phyloP scores from a whole-genome alignment of 2,888 invertebrate species.

The Leucophora obtusa region DNA sequence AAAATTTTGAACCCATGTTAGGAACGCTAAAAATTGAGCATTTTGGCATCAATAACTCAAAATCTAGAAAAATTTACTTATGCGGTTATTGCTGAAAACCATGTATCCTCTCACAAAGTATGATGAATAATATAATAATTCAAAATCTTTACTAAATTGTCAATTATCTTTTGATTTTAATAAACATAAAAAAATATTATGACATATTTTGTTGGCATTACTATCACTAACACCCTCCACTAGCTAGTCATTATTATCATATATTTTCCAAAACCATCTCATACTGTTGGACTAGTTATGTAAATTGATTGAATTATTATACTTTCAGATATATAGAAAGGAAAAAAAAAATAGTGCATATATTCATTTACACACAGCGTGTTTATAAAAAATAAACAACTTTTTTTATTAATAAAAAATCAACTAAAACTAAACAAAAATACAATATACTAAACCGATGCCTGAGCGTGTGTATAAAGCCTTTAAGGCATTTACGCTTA shows the following conservation, averaged over 20 bases:
- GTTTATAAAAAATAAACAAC: constrained; percentile 44
- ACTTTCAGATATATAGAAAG: constrained; percentile 21
- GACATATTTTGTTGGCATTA: neutral
- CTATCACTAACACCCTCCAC: constrained; percentile 4
- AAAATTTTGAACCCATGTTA: too few species aligned
- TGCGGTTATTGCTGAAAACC: too few species aligned
- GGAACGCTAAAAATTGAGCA: too few species aligned
- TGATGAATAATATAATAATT: too few species aligned
- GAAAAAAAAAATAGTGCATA: constrained; percentile 34
- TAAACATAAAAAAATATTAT: neutral
- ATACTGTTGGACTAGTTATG: constrained; percentile 67
- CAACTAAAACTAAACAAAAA: constrained; percentile 6
- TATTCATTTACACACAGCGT: constrained; percentile 30
- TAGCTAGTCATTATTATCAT: neutral
- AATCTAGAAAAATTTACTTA: too few species aligned
- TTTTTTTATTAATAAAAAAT: constrained; percentile 22
- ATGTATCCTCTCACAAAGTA: too few species aligned
- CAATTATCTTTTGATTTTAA: neutral
- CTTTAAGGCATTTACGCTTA: constrained; percentile 62
- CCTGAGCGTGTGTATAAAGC: constrained; percentile 62
- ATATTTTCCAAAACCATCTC: neutral
- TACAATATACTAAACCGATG: constrained; percentile 9
- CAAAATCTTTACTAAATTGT: neutral
- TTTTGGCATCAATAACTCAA: too few species aligned
- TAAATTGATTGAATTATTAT: constrained; percentile 69